These are phyloP conservation scores for Notothenia coriiceps DNA, from an alignment of 2,113 vertebrate species.

Conservation along the genomic window DNA sequence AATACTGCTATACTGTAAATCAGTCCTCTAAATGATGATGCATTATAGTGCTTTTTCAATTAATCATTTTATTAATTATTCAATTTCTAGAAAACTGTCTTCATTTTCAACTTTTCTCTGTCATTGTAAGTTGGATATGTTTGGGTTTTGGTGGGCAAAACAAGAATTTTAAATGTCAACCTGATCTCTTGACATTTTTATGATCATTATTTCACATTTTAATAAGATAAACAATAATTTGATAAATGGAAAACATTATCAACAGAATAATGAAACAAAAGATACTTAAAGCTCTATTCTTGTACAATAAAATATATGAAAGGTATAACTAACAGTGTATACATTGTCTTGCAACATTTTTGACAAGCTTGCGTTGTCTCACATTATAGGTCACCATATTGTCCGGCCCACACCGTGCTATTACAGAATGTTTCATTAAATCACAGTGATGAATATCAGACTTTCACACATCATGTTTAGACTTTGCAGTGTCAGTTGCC, in stretches of 20 bases:
- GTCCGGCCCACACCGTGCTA: background rate
- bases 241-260: background rate
- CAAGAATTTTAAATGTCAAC: background rate
- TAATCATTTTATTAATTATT: background rate
- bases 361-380: background rate
- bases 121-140: background rate
- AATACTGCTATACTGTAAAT: background rate
- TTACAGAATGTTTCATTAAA: background rate
- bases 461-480: conserved; percentile 30
- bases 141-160: background rate
- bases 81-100: background rate
- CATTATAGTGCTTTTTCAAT: background rate
- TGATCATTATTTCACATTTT: background rate
- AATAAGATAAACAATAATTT: background rate
- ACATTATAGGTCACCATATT: background rate
- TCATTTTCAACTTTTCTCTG: background rate
- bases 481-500: conserved; percentile 16
- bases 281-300: background rate
- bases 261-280: background rate
- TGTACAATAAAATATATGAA: background rate
- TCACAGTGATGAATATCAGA: conserved; percentile 4
- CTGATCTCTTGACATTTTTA: background rate
- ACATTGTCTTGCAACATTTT: background rate
- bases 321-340: background rate
- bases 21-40: background rate